Conservation (phyloP, 1,140 invertebrate genomes). For the Platyura marginata region DNA sequence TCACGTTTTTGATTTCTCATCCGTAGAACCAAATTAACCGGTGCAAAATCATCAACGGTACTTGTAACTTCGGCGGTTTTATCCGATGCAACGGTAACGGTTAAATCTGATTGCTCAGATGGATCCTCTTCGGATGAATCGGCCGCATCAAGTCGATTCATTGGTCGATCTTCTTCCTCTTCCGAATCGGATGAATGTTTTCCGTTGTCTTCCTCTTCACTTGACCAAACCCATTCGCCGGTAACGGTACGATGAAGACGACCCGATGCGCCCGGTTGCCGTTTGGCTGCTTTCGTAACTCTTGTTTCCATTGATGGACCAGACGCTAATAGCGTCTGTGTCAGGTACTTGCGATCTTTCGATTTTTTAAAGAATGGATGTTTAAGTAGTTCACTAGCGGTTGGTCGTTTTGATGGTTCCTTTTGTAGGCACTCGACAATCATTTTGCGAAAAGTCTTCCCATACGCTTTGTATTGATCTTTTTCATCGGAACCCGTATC, state of each 20-base stretch:
- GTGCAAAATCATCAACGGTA: slow-evolving; percentile 17
- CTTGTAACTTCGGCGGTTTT: neutral
- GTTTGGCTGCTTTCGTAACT: slow-evolving; percentile 70
- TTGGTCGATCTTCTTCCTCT: slow-evolving; percentile 28
- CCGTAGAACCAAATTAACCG: slow-evolving; percentile 57
- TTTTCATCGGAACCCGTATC: slow-evolving; percentile 90
- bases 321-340: slow-evolving; percentile 72
- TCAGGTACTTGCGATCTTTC: slow-evolving; percentile 90
- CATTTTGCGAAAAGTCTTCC: slow-evolving; percentile 93
- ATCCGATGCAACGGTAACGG: slow-evolving; percentile 5
- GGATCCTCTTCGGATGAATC: slow-evolving; percentile 36
- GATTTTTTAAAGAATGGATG: slow-evolving; percentile 99
- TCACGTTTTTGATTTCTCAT: slow-evolving; percentile 78
- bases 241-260: slow-evolving; percentile 83
- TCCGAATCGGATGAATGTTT: slow-evolving; percentile 24
- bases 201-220: slow-evolving; percentile 38
- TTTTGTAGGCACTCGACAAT: slow-evolving; percentile 89
- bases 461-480: slow-evolving; percentile 95
- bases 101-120: slow-evolving; percentile 23
- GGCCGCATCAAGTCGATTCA: slow-evolving; percentile 31
- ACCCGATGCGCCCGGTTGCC: slow-evolving; percentile 79
- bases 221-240: slow-evolving; percentile 98
- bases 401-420: slow-evolving; percentile 84
- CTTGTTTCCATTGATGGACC: slow-evolving; percentile 75
- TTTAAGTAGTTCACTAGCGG: slow-evolving; percentile 93